A percentile compares a stretch with the other conserved stretches of the same genome.
Evolutionary conservation across 2,888 invertebrate genomes (phyloP).

Genomic region (Hipparchia semele): DNA sequence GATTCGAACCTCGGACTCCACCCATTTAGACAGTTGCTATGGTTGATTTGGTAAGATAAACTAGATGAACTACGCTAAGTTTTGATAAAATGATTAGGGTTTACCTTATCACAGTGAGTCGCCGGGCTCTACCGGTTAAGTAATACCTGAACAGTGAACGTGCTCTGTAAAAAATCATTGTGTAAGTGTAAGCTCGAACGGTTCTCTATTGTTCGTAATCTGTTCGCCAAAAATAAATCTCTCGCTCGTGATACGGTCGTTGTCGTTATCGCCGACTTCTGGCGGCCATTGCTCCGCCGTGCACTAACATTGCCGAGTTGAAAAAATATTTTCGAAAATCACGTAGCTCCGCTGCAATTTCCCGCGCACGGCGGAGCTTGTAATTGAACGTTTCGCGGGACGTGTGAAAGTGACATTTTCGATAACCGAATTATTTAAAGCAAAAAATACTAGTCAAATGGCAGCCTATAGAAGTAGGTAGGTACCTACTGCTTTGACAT

Average conservation of each 20-base stretch:
- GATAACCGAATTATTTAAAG: background rate
- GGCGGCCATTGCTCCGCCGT: background rate
- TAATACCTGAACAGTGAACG: too few relatives aligned
- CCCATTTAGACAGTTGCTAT: too few relatives aligned
- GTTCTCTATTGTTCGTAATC: conserved; percentile 2
- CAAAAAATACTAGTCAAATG: conserved; percentile 15
- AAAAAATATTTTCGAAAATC: conserved; percentile 8
- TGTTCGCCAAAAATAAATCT: background rate
- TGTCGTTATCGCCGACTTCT: background rate
- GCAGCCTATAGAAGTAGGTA: background rate
- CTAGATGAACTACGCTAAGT: too few relatives aligned
- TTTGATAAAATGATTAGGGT: too few relatives aligned
- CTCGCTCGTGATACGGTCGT: background rate
- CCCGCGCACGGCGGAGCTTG: conserved; percentile 10
- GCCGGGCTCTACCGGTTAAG: too few relatives aligned
- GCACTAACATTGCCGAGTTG: too few relatives aligned
- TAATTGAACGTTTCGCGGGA: conserved; percentile 20
- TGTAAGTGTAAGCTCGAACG: background rate
- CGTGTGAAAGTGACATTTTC: conserved; percentile 25
- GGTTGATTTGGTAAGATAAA: too few relatives aligned
- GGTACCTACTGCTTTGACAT: background rate
- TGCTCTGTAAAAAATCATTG: background rate
- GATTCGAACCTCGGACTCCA: too few relatives aligned
- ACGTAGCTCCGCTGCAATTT: background rate
- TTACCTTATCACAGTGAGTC: too few relatives aligned